Evolutionary conservation across 1,140 invertebrate species (phyloP).

Genomic region (Drosophila littoralis): DNA sequence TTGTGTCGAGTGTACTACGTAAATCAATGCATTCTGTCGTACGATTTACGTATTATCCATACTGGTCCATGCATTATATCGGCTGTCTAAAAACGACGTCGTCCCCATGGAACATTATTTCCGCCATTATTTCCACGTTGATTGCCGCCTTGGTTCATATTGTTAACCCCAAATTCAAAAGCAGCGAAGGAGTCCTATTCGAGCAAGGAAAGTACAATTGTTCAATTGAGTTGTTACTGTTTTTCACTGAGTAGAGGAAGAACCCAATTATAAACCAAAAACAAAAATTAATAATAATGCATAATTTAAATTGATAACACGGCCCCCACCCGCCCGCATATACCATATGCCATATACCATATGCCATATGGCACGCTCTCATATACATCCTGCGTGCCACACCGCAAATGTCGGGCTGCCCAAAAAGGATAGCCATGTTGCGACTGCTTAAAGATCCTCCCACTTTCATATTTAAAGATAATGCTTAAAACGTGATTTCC

Average conservation of each 20-base stretch:
- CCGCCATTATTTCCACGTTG: conserved; percentile 81
- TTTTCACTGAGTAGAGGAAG: conserved; percentile 24
- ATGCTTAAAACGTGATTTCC: too few relatives aligned
- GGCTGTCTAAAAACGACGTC: conserved; percentile 77
- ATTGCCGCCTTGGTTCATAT: conserved; percentile 80
- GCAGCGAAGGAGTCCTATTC: conserved; percentile 76
- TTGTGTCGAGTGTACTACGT: conserved; percentile 42
- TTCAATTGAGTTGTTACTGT: conserved; percentile 61
- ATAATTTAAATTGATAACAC: not conserved
- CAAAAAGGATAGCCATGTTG: not conserved
- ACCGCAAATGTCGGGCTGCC: not conserved
- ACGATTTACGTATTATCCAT: conserved; percentile 23
- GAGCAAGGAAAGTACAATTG: conserved; percentile 74
- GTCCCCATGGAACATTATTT: conserved; percentile 83
- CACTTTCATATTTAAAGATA: not conserved
- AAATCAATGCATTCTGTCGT: conserved; percentile 18
- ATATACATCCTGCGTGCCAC: not conserved
- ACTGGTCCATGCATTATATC: conserved; percentile 32
- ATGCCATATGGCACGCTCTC: not conserved
- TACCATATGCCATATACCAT: too few relatives aligned
- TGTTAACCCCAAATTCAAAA: conserved; percentile 84
- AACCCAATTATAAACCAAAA: conserved; percentile 12
- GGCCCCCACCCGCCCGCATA: not conserved
- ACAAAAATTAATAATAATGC: not conserved
- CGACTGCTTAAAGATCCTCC: not conserved